Evolutionary conservation across 2,888 invertebrate species (phyloP).

Genomic region (Acholoe squamosa): DNA sequence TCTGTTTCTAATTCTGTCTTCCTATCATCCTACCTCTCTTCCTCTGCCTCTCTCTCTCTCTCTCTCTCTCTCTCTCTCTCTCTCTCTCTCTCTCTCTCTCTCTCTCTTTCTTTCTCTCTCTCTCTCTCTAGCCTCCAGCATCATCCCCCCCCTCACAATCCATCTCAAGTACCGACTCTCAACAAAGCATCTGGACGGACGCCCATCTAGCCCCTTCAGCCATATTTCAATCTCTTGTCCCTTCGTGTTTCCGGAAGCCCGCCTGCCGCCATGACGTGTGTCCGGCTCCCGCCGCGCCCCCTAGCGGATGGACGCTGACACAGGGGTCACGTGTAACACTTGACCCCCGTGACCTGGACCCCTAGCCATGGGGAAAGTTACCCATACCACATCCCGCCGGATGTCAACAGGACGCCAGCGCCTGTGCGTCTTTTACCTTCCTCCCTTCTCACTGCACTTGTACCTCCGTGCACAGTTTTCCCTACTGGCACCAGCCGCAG

Average conservation of each 20-base stretch:
- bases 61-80: too few relatives aligned
- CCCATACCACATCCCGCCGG: not conserved
- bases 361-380: not conserved
- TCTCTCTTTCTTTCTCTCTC: not conserved
- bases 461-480: not conserved
- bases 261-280: conserved; percentile 47
- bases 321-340: conserved; percentile 56
- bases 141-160: too few relatives aligned
- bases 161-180: not conserved
- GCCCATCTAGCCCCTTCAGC: conserved; percentile 12
- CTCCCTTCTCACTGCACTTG: not conserved
- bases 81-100: not conserved
- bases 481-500: not conserved
- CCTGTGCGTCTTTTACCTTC: not conserved
- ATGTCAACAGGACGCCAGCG: conserved; percentile 10
- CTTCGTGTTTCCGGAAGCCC: conserved; percentile 50
- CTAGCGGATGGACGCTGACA: conserved; percentile 49
- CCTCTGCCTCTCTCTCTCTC: not conserved
- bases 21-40: not conserved
- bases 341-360: conserved; percentile 54
- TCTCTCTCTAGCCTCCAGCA: not conserved
- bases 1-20: not conserved
- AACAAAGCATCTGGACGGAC: conserved; percentile 6
- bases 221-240: conserved; percentile 56
- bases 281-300: conserved; percentile 26